phyloP scores from a whole-genome alignment of 2,113 vertebrate genomes.

The Rhombomys opimus region DNA sequence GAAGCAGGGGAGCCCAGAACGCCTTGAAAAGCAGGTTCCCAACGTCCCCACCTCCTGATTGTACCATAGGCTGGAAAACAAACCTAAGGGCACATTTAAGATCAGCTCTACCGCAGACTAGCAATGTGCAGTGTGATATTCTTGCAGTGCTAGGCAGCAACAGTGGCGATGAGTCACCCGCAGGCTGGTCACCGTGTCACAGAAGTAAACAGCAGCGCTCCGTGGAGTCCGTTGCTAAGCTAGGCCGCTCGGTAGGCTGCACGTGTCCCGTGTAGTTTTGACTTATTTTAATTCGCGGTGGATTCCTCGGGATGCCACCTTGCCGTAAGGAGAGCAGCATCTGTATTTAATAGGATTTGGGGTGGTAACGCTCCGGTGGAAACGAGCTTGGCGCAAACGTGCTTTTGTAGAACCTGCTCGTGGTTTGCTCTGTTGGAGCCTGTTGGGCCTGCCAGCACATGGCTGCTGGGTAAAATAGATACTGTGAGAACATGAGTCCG shows the following conservation, averaged over 20 bases:
- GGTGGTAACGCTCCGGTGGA: neutral
- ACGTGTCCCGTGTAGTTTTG: neutral
- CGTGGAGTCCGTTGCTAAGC: neutral
- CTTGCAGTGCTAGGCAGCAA: neutral
- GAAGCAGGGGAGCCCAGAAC: no score
- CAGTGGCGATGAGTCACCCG: neutral
- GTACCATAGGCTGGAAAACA: neutral
- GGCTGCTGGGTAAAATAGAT: neutral
- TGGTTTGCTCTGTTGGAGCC: neutral
- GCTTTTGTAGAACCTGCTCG: neutral
- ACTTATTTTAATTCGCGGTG: neutral
- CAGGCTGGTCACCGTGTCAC: no score
- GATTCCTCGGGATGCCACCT: neutral
- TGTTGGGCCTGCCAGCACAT: neutral
- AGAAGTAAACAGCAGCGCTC: neutral
- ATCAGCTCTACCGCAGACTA: neutral
- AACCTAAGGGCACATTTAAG: no score
- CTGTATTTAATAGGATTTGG: neutral
- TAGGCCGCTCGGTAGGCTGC: neutral
- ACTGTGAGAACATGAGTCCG: conserved; percentile 3
- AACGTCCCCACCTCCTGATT: neutral
- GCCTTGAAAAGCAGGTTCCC: neutral
- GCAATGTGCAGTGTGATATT: neutral
- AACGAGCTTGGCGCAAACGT: neutral
- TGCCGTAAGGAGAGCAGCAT: neutral